These are phyloP conservation scores for Spodoptera litura DNA, from an alignment of 1,140 invertebrate genomes.

Conservation along the genomic window DNA sequence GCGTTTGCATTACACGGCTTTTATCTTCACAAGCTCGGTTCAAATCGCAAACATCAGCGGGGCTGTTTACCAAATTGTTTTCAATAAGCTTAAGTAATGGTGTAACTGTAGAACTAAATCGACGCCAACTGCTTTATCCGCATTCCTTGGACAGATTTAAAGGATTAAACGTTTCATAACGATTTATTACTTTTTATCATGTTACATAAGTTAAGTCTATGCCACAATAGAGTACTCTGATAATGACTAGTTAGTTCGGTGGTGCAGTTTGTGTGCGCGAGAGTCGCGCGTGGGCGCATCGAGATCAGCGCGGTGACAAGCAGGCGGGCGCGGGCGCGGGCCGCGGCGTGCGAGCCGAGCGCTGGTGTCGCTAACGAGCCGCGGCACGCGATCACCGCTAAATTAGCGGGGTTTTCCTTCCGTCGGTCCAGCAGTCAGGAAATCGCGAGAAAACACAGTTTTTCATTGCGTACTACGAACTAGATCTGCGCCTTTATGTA, in stretches of 20 bases:
- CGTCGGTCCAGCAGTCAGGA: slow-evolving; percentile 74
- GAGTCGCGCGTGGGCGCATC: slow-evolving; percentile 56
- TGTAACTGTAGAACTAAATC: slow-evolving; percentile 67
- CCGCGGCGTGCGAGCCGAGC: slow-evolving; percentile 55
- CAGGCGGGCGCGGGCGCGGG: slow-evolving; percentile 41
- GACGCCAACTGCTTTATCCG: slow-evolving; percentile 65
- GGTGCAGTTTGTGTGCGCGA: slow-evolving; percentile 55
- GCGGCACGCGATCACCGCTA: slow-evolving; percentile 73
- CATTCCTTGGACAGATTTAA: slow-evolving; percentile 68
- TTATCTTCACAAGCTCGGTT: slow-evolving; percentile 79
- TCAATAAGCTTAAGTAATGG: slow-evolving; percentile 81
- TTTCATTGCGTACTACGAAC: slow-evolving; percentile 78
- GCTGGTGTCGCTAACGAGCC: slow-evolving; percentile 67
- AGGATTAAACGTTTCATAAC: slow-evolving; percentile 74
- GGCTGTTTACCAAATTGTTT: slow-evolving; percentile 84
- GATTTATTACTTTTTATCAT: slow-evolving; percentile 80
- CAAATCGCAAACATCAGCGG: slow-evolving; percentile 82
- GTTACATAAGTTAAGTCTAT: slow-evolving; percentile 70
- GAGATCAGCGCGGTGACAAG: slow-evolving; percentile 54
- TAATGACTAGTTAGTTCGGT: slow-evolving; percentile 69
- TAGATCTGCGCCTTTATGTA: slow-evolving; percentile 83
- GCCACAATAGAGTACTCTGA: slow-evolving; percentile 67
- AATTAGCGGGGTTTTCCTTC: slow-evolving; percentile 83
- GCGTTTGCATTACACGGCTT: slow-evolving; percentile 83
- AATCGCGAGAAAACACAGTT: slow-evolving; percentile 82